phyloP scores from a whole-genome alignment of 2,888 invertebrate genomes.

The Selenia dentaria region DNA sequence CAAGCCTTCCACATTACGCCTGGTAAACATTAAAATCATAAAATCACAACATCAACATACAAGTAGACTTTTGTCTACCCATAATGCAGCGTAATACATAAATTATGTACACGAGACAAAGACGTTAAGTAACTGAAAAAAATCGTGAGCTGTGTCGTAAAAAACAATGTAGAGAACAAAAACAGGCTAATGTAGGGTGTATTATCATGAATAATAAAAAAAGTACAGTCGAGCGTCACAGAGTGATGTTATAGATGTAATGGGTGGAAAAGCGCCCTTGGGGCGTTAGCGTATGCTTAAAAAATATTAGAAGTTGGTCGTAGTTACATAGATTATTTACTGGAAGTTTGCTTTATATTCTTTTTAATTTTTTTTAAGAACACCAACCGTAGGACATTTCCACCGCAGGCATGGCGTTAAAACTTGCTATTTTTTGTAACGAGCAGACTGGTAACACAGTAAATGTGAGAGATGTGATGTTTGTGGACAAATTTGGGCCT shows the following conservation, averaged over 20 bases:
- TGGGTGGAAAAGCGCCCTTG: slow-evolving; percentile 68
- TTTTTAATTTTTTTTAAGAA: too few species aligned
- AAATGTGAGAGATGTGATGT: too few species aligned
- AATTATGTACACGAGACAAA: slow-evolving; percentile 47
- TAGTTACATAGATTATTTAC: too few species aligned
- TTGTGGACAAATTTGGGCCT: too few species aligned
- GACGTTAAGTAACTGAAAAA: slow-evolving; percentile 42
- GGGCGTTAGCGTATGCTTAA: slow-evolving; percentile 45
- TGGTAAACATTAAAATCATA: too few species aligned
- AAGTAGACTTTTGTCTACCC: not conserved
- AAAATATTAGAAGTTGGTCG: slow-evolving; percentile 10
- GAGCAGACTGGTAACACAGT: too few species aligned
- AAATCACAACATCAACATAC: too few species aligned
- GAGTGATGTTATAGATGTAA: slow-evolving; percentile 78
- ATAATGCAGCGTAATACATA: slow-evolving; percentile 37
- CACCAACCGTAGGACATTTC: too few species aligned
- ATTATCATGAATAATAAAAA: slow-evolving; percentile 81
- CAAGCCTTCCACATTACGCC: too few species aligned
- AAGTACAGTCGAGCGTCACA: slow-evolving; percentile 73
- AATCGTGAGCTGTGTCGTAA: slow-evolving; percentile 43
- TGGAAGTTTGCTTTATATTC: slow-evolving; percentile 8
- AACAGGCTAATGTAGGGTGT: slow-evolving; percentile 71
- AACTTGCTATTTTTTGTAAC: too few species aligned
- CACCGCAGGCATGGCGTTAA: too few species aligned
- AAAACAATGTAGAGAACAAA: slow-evolving; percentile 55